These are phyloP conservation scores for Sicus ferrugineus DNA, from an alignment of 2,888 invertebrate genomes.

Conservation along the genomic window DNA sequence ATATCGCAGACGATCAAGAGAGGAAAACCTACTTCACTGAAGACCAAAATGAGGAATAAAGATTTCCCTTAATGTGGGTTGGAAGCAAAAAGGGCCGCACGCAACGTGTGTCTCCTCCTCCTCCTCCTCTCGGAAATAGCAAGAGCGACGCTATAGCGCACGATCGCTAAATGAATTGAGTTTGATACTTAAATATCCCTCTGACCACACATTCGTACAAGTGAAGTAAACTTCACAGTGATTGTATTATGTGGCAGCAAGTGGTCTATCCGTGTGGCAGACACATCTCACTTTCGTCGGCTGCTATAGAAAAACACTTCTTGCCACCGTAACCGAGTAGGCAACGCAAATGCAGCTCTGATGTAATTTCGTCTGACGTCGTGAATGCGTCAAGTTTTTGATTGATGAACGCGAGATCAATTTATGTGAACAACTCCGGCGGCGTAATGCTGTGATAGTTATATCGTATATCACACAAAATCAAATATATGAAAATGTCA, in stretches of 20 bases:
- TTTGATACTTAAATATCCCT: neutral
- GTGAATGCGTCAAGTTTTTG: slow-evolving; percentile 15
- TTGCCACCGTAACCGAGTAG: neutral
- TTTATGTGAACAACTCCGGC: neutral
- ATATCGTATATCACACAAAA: no score
- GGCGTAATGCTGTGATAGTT: no score
- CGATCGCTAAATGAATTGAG: slow-evolving; percentile 22
- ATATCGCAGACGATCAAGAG: neutral
- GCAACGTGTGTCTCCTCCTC: neutral
- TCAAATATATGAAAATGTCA: no score
- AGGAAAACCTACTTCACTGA: neutral
- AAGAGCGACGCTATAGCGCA: neutral
- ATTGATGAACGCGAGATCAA: slow-evolving; percentile 7
- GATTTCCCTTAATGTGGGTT: neutral
- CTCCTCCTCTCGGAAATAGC: neutral
- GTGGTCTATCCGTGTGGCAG: neutral
- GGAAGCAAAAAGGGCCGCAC: neutral
- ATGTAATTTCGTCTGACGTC: slow-evolving; percentile 16
- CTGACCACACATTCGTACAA: neutral
- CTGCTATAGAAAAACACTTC: neutral
- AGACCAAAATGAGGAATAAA: neutral
- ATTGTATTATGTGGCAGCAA: neutral
- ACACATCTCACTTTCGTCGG: neutral
- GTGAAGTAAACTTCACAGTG: neutral
- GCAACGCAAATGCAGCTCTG: neutral